Conservation (phyloP, 1,140 invertebrate genomes). For the Camponotus floridanus region DNA sequence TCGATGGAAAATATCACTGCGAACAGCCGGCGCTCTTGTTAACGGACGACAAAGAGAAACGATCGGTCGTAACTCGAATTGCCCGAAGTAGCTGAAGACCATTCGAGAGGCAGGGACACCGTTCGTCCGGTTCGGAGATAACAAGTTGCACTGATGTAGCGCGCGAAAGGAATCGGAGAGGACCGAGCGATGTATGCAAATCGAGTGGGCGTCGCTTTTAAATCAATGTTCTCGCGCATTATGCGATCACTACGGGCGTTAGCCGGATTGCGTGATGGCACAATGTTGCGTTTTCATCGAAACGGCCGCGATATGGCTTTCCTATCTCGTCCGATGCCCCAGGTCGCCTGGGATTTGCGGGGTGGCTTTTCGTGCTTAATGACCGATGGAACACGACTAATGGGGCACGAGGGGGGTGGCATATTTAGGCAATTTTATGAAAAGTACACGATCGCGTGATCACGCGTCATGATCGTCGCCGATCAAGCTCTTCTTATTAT, state of each 20-base stretch:
- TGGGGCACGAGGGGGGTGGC: background rate
- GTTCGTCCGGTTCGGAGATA: conserved; percentile 45
- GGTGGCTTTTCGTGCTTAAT: conserved; percentile 60
- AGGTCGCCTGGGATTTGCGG: background rate
- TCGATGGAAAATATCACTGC: conserved; percentile 35
- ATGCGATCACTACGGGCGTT: conserved; percentile 43
- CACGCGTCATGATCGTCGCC: background rate
- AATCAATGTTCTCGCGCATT: conserved; percentile 74
- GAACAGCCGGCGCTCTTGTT: conserved; percentile 40
- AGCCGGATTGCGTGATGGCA: conserved; percentile 18
- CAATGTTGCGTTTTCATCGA: conserved; percentile 3
- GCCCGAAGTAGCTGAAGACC: conserved; percentile 24
- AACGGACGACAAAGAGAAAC: conserved; percentile 58
- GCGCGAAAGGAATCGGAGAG: conserved; percentile 24
- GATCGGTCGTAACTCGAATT: conserved; percentile 56
- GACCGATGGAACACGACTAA: background rate
- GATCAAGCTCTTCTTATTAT: conserved; percentile 2
- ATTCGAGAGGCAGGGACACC: conserved; percentile 45
- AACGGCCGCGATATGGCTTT: conserved; percentile 24
- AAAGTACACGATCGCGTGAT: conserved; percentile 63
- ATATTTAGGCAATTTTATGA: conserved; percentile 64
- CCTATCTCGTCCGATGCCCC: background rate
- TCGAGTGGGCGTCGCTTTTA: conserved; percentile 70
- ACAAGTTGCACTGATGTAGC: conserved; percentile 49
- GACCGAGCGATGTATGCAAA: conserved; percentile 64